Conservation (phyloP, 2,888 invertebrate genomes). For the Chrysodeixis includens region DNA sequence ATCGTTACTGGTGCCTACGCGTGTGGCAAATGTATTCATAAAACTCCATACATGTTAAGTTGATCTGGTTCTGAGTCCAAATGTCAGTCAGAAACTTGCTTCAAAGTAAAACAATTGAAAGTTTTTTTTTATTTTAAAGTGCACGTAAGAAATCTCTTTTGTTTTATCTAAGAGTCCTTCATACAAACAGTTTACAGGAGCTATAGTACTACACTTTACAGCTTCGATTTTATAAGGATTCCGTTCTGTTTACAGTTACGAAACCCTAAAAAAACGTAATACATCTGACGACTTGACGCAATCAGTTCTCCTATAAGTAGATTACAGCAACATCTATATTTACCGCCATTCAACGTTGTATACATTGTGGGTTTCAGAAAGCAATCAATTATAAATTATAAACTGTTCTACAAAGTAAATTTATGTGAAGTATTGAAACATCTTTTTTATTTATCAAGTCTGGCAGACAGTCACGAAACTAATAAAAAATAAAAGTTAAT, state of each 20-base stretch:
- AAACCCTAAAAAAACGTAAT: slow-evolving; percentile 60
- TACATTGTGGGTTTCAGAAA: slow-evolving; percentile 18
- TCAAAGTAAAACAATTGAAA: neutral
- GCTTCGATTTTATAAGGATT: slow-evolving; percentile 54
- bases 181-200: slow-evolving; percentile 1
- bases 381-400: slow-evolving; percentile 6
- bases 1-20: slow-evolving; percentile 6
- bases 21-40: slow-evolving; percentile 7
- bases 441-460: neutral
- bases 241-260: slow-evolving; percentile 46
- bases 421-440: neutral
- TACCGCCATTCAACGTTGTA: slow-evolving; percentile 10
- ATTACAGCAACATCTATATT: slow-evolving; percentile 42
- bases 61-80: neutral
- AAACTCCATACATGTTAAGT: neutral
- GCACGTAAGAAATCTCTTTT: neutral
- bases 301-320: slow-evolving; percentile 49
- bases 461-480: slow-evolving; percentile 4
- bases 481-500: slow-evolving; percentile 6
- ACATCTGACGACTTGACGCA: slow-evolving; percentile 41
- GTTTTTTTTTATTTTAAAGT: neutral
- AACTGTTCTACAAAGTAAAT: neutral
- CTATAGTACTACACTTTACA: slow-evolving; percentile 3
- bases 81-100: neutral
- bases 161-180: neutral